Percentiles rank a stretch among this genome's conserved stretches.
These are phyloP conservation scores for Aquatica leii DNA, from an alignment of 2,888 invertebrate genomes.

Conservation along the genomic window DNA sequence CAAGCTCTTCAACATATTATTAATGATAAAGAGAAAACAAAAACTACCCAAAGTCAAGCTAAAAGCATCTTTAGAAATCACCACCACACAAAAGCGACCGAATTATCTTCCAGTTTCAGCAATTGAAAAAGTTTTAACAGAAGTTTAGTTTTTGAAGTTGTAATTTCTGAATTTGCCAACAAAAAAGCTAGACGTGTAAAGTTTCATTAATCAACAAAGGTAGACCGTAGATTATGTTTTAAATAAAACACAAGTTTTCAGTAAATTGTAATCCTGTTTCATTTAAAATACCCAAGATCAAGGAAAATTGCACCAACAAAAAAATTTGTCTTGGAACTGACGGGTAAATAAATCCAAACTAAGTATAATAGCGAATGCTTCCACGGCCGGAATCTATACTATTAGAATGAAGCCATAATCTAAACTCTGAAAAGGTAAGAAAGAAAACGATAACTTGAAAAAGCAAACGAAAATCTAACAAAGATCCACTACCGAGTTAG, in stretches of 20 bases:
- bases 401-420: too few species aligned
- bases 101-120: background rate
- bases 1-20: background rate
- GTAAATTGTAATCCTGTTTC: background rate
- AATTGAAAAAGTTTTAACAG: background rate
- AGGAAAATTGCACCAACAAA: background rate
- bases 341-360: background rate
- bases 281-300: background rate
- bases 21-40: background rate
- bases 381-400: too few species aligned
- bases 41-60: background rate
- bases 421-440: too few species aligned
- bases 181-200: background rate
- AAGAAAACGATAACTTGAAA: too few species aligned
- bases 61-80: background rate
- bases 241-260: background rate
- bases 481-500: too few species aligned
- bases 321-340: background rate
- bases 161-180: background rate
- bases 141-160: too few species aligned
- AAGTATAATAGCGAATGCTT: too few species aligned
- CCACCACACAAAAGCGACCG: background rate
- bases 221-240: background rate
- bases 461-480: too few species aligned
- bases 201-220: too few species aligned